Base-by-base conservation (phyloP, 2,113 vertebrate species). In the Callocephalon fimbriatum region DNA sequence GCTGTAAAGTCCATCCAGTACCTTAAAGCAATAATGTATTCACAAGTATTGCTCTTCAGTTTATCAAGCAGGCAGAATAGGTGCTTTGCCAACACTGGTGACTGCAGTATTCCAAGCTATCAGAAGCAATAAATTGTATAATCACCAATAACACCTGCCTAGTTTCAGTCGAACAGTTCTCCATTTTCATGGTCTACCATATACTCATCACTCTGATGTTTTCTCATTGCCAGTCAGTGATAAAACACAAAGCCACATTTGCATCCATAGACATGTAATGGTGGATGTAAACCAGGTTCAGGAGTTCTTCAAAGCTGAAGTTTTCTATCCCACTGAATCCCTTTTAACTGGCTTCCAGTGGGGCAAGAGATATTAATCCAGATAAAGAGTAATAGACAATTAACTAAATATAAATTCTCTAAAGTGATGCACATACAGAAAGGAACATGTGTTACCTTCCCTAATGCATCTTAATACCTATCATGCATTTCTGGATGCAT, bases 321-420 rank as follows among this genome's bases (percentile, higher is more conserved):
- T 35, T 90, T 86, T 83, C 48, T 45, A 21, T 66, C 15, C 18
- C 11, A 13, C 20, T 73, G 37, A 76, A 68, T 51, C 29, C 16
- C 11, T 85, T 90, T 79, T 73, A 54, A 59, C 15, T 83, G 15
- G 8, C 50, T 83, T 73, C n/a, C 35, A 51, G 8, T 58, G n/a
- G 17, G 45, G 42, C 40, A 88, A 47, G 6, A 90, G 25, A 27
- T 90, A 94, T 11, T 54, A 72, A 94, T 79, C 65, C 27, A 83
- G 37, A 70, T 15, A 79, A n/a, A 90, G 9, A 63, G 11, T 77
- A 89, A 88, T 23, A 72, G 27, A 21, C 50, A 68, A 66, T 66
- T 66, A 77, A 88, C 92, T 70, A 93, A 85, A 88, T 38, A 59
- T 42, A 66, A 93, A 92, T 83, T 86, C 16, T 82, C 50, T 50